Base-by-base conservation (phyloP, 2,113 vertebrate species). In the Cololabis saira region DNA sequence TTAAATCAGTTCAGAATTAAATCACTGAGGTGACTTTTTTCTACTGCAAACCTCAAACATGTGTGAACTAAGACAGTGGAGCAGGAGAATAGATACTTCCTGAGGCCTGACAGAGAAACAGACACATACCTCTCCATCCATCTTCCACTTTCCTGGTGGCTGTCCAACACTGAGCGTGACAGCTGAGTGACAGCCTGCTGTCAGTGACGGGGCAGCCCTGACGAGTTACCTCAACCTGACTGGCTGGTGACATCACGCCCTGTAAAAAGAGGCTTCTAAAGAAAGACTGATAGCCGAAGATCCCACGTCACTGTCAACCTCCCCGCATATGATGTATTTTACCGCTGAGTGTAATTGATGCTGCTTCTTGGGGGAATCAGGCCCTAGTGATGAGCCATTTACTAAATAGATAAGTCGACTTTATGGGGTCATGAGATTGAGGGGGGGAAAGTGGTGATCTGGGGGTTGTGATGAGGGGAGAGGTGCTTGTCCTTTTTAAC, bases 401-500 rank as follows among this genome's bases (percentile, higher is more conserved):
- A 53, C 59, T 67, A 30, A 78, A 79, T 62, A 59, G 78, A 81
- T 61, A 59, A 12, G 54, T 58, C 58, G 56, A 51, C 52, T 30
- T 68, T 43, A 62, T 56, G 30, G 43, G 74, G 74, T 87, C 82
- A 80, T 30, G 61, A 74, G 49, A 66, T 42, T 77, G 40, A 58
- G 70, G 52, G 19, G 19, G 8, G 49, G 30, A 0, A 78, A 60
- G 78, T 24, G 55, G 49, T 66, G 63, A 84, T 68, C 61, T 75
- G 55, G 62, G 52, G 55, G 71, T 51, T 41, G 62, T 69, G n/a
- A n/a, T 72, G 61, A 70, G 53, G 19, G 6, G 52, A 45, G 63
- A 81, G 71, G 67, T 37, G 41, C 55, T 59, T 79, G 59, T 73
- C 81, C 76, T 84, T 71, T n/a, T 70, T 67, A 74, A 76, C 24